A percentile compares a stretch with the other conserved stretches of the same genome.
These are phyloP conservation scores for Clavelina lepadiformis DNA, from an alignment of 23 tunicate species.

Conservation along the genomic window DNA sequence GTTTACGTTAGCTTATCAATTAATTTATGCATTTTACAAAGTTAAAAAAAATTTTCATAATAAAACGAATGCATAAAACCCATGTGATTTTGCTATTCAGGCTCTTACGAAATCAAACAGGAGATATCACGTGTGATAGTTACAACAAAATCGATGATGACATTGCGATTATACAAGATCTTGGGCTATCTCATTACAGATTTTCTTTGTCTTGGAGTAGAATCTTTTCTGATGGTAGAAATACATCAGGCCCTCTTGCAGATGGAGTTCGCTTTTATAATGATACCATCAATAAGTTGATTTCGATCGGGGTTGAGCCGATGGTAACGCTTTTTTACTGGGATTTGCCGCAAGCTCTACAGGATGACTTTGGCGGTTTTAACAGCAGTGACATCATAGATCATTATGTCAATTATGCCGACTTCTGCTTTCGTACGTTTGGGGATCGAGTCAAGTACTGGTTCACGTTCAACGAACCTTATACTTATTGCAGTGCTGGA, in stretches of 20 bases:
- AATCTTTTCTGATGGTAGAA: slow-evolving; percentile 73
- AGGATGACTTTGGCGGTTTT: slow-evolving; percentile 90
- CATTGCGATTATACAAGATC: slow-evolving; percentile 59
- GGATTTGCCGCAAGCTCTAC: slow-evolving; percentile 82
- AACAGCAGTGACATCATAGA: slow-evolving; percentile 59
- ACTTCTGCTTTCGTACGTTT: slow-evolving; percentile 46
- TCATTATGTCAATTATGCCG: slow-evolving; percentile 71
- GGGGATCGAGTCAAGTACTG: slow-evolving; percentile 96
- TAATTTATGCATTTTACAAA: too few relatives aligned
- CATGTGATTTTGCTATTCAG: slow-evolving; percentile 46
- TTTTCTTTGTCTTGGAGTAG: slow-evolving; percentile 95
- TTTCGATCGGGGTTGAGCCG: slow-evolving; percentile 68
- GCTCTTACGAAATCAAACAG: slow-evolving; percentile 63
- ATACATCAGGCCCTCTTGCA: slow-evolving; percentile 37
- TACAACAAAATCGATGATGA: slow-evolving; percentile 78
- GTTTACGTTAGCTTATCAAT: too few relatives aligned
- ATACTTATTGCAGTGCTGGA: slow-evolving; percentile 69
- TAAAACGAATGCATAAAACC: too few relatives aligned
- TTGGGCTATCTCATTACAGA: slow-evolving; percentile 77
- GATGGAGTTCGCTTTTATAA: slow-evolving; percentile 80
- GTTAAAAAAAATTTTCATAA: too few relatives aligned
- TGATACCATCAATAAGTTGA: slow-evolving; percentile 57
- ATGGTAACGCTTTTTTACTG: slow-evolving; percentile 92
- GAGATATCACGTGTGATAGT: slow-evolving; percentile 87
- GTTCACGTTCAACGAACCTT: slow-evolving; percentile 96